Base-by-base conservation (phyloP, 35 echinoderm and acorn worm species). In the Chiridota heheva region DNA sequence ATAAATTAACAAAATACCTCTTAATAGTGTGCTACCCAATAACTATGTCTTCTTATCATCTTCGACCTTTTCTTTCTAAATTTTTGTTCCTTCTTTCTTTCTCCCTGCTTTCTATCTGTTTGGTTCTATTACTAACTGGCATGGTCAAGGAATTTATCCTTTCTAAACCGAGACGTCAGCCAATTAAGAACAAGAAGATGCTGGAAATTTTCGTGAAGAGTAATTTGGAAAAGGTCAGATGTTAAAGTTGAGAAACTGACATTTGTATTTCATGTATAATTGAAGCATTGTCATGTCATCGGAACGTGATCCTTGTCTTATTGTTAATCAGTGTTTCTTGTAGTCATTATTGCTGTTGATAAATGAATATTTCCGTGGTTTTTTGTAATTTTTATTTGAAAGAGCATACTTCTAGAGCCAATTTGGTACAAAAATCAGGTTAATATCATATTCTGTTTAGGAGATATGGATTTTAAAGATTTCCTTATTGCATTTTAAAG, bases 111-210 rank as follows among this genome's bases (percentile, higher is more conserved):
- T 53, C 48, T 53, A 53, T 53, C 48, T 22, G 12, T 53, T 22
- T 53, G 12, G 10, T 53, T 53, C 22, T 22, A 13, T 22, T 13
- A 53, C 22, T 12, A 12, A 53, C 48, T 22, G 12, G 48, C 48
- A 53, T 22, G 48, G 12, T 53, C 20, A 29, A 24, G 61, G 85
- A 79, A 64, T 87, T 70, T 80, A 75, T 80, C 70, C 63, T 60
- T 67, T 39, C 44, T 70, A 63, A 32, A 25, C 42, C 58, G 34
- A 58, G 75, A 78, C 49, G 53, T 15, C 40, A 56, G 27, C 60
- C 47, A 40, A 69, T 49, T 47, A 66, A 87, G 72, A 80, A 63
- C 58, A 87, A 81, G 85, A 87, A 87, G 76, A 87, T 67, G 62
- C 24, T 87, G 24, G 60, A 80, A 30, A 22, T 81, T 15, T 87